Conservation (phyloP, 2,888 invertebrate species). For the Cheilosia vernalis region DNA sequence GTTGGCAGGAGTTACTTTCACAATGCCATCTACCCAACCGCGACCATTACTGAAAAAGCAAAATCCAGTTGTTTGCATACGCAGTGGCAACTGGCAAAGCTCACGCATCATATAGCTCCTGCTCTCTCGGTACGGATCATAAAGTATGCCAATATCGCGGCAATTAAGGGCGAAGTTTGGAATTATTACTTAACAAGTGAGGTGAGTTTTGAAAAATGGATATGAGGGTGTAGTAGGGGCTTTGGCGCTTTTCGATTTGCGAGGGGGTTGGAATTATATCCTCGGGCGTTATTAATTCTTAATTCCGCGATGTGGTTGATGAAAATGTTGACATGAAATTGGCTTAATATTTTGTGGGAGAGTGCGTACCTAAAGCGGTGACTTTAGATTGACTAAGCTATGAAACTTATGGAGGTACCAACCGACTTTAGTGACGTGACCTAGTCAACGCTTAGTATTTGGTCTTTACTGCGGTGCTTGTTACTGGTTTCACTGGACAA, state of each 20-base stretch:
- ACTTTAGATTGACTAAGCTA: too few relatives aligned
- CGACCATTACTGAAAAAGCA: slow-evolving; percentile 10
- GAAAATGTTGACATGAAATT: not conserved
- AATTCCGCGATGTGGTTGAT: not conserved
- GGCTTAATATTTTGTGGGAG: too few relatives aligned
- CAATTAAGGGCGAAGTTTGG: slow-evolving; percentile 69
- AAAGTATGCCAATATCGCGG: slow-evolving; percentile 53
- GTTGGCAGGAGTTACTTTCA: not conserved
- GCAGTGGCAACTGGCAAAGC: not conserved
- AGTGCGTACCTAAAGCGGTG: too few relatives aligned
- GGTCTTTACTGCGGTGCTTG: too few relatives aligned
- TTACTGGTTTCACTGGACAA: too few relatives aligned
- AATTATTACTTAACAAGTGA: slow-evolving; percentile 66
- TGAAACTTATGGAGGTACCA: too few relatives aligned
- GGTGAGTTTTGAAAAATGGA: slow-evolving; percentile 49
- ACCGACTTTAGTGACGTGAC: too few relatives aligned
- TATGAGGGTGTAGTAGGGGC: not conserved
- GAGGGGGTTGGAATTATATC: not conserved
- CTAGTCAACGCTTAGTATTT: too few relatives aligned
- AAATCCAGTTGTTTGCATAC: slow-evolving; percentile 25
- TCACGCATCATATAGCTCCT: not conserved
- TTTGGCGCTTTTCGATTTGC: not conserved
- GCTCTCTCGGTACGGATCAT: slow-evolving; percentile 27
- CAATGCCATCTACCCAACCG: not conserved
- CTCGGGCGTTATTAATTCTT: not conserved